Base-by-base conservation (phyloP, 2,888 invertebrate genomes). In the Volucella zonaria region DNA sequence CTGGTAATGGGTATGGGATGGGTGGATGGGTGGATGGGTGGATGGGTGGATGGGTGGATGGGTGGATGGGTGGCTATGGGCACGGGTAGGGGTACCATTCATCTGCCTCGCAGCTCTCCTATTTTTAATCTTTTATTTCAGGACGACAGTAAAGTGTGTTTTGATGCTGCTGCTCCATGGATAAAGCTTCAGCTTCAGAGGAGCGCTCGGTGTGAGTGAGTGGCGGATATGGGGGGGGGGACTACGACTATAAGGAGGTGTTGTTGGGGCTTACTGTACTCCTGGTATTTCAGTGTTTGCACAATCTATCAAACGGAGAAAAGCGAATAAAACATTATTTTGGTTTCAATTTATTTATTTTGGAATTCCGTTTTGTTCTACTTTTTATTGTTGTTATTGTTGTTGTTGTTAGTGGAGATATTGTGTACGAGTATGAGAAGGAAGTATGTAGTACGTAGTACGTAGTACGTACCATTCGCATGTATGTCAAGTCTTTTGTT, bases 331-430 rank as follows among this genome's bases (percentile, higher is more conserved):
- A 73, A 71, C 64, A 40, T 54, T 64, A 67, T 85, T 85, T 80
- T 79, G 75, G 43, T 77, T 81, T 77, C 85, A 85, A 85, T 85
- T 81, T 85, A 81, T 81, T 85, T 85, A 80, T 85, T 85, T 85
- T 80, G 80, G 31, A 76, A 80, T 80, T 73, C 71, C 80, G 68
- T 76, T 85, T 80, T 62, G 71, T 52, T 76, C 67, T 80, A 61
- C n/a, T 59, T 83, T 70, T 52, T 66, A 43, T 62, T 47, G 49
- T 59, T 61, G 59, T 43, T 59, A 10, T 52, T 45, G 40, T 70
- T 52, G 38, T 62, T 42, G 52, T 47, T 61, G 31, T 38, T 40
- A 70, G 43, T 10, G 56, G 58, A 58, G 11, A 52, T 40, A 14
- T 56, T 56, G 31, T 31, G 31, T 6, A 6, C 0, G 31, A 31